Percentiles rank a stretch among this genome's conserved stretches.
These are phyloP conservation scores for Tetheella fluctuosa DNA, from an alignment of 2,888 invertebrate species.

Conservation along the genomic window DNA sequence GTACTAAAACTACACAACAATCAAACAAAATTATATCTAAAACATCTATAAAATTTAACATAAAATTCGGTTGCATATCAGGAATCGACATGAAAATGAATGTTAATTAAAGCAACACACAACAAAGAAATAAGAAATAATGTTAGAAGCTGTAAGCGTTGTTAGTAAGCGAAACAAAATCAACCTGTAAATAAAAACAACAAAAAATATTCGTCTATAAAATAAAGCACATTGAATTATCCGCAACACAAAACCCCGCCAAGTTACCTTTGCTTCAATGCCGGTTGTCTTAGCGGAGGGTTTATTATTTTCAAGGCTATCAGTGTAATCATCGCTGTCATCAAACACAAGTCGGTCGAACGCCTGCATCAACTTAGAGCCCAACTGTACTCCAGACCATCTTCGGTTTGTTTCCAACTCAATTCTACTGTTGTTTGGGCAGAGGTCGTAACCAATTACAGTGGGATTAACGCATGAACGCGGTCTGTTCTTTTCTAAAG, in stretches of 20 bases:
- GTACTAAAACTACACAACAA: neutral
- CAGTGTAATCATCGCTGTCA: conserved; percentile 89
- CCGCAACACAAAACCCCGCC: conserved; percentile 55
- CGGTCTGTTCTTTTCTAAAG: conserved; percentile 85
- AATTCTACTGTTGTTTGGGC: conserved; percentile 77
- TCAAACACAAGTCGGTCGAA: conserved; percentile 87
- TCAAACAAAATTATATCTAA: neutral
- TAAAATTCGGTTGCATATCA: too few relatives aligned
- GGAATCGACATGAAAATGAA: too few relatives aligned
- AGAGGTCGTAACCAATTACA: conserved; percentile 75
- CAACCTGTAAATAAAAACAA: conserved; percentile 48
- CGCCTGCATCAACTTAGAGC: conserved; percentile 88
- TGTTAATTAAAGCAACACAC: conserved; percentile 33
- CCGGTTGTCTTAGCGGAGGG: conserved; percentile 79
- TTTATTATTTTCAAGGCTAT: conserved; percentile 87
- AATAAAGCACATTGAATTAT: conserved; percentile 46
- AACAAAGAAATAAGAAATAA: conserved; percentile 36
- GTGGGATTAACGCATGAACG: conserved; percentile 88
- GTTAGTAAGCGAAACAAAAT: conserved; percentile 40
- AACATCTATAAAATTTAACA: too few relatives aligned
- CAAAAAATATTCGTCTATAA: conserved; percentile 40
- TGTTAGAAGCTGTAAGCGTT: conserved; percentile 47
- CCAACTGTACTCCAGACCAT: conserved; percentile 89
- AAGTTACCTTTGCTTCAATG: conserved; percentile 76
- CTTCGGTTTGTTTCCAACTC: conserved; percentile 84